Conservation (phyloP, 2,113 vertebrate species). For the Cranoglanis bouderius region DNA sequence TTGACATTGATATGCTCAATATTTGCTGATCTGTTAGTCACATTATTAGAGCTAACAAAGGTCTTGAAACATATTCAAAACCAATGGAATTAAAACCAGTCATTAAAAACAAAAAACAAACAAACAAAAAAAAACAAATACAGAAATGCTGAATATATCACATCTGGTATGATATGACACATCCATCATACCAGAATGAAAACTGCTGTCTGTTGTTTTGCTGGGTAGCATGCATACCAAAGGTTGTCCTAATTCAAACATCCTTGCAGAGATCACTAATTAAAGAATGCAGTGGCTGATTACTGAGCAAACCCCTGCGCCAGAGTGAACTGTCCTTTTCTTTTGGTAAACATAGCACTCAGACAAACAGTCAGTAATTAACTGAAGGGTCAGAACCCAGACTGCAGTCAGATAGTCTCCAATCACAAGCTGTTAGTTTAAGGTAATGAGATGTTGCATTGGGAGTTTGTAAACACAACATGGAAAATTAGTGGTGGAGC, state of each 20-base stretch:
- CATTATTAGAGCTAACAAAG: not conserved
- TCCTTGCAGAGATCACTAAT: constrained; percentile 62
- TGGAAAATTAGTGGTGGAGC: constrained; percentile 17
- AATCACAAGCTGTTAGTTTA: constrained; percentile 55
- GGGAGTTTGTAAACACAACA: constrained; percentile 41
- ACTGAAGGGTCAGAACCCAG: constrained; percentile 60
- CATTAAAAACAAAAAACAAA: not conserved
- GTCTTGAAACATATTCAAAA: not conserved
- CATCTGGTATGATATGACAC: too few relatives aligned
- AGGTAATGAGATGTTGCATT: constrained; percentile 48
- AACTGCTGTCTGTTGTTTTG: constrained; percentile 23
- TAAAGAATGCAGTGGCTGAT: constrained; percentile 59
- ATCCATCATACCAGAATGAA: not conserved
- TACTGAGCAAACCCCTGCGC: constrained; percentile 55
- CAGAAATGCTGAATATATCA: not conserved
- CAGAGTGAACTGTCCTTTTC: constrained; percentile 56
- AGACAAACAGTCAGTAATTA: constrained; percentile 63
- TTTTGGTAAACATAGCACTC: constrained; percentile 60
- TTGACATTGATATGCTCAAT: not conserved
- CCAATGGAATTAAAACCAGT: not conserved
- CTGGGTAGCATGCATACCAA: constrained; percentile 2
- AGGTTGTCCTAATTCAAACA: constrained; percentile 58
- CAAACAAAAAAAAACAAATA: too few relatives aligned
- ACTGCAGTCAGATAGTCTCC: constrained; percentile 56
- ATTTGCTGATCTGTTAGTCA: not conserved